phyloP scores from a whole-genome alignment of 1,140 invertebrate species.

The Agrypnia vestita region DNA sequence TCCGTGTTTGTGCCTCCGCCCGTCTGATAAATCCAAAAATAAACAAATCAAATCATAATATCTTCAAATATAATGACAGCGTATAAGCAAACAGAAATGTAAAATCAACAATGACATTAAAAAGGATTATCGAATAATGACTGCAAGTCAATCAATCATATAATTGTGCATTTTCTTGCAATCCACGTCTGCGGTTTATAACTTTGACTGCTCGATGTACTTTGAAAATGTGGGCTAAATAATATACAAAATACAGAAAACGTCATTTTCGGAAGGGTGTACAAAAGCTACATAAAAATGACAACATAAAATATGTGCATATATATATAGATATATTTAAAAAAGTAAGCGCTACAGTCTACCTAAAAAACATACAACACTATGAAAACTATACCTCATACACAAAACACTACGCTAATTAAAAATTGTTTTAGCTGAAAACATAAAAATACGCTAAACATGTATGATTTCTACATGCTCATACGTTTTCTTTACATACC shows the following conservation, averaged over 20 bases:
- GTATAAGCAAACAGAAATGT: slow-evolving; percentile 42
- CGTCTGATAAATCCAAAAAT: slow-evolving; percentile 68
- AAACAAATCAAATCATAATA: slow-evolving; percentile 62
- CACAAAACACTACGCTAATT: no score
- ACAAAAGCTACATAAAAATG: no score
- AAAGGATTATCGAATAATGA: background rate
- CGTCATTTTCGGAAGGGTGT: no score
- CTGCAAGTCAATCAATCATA: background rate
- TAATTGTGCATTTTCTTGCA: no score
- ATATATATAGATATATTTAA: slow-evolving; percentile 15
- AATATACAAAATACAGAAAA: no score
- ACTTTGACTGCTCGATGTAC: no score
- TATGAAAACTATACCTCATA: slow-evolving; percentile 4
- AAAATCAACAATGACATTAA: background rate
- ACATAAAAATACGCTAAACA: background rate
- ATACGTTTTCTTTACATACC: slow-evolving; percentile 11
- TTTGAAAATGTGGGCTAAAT: no score
- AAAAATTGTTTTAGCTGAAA: background rate
- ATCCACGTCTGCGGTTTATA: no score
- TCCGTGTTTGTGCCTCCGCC: slow-evolving; percentile 70
- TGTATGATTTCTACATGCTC: background rate
- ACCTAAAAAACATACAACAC: slow-evolving; percentile 7
- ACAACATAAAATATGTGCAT: background rate
- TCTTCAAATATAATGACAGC: slow-evolving; percentile 51
- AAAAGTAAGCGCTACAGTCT: background rate